Conservation (phyloP, 2,113 vertebrate genomes). For the Uria lomvia region DNA sequence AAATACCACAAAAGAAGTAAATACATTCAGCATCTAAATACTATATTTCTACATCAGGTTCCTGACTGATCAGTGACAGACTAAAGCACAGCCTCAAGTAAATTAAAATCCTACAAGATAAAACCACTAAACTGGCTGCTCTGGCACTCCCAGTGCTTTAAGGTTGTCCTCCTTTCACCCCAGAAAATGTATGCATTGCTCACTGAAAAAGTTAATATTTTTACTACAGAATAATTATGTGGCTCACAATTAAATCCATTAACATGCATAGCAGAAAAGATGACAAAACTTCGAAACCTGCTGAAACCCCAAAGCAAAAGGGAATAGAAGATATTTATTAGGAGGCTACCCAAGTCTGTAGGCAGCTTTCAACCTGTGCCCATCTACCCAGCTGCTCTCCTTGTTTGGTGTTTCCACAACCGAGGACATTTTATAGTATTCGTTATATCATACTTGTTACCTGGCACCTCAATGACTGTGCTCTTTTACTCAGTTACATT, state of each 20-base stretch:
- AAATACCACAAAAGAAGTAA: background rate
- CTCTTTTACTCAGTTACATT: background rate
- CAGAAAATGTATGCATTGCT: background rate
- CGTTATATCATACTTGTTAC: background rate
- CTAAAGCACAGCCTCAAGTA: background rate
- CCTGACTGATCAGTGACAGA: background rate
- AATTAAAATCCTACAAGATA: background rate
- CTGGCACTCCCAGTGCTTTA: background rate
- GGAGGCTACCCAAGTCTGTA: background rate
- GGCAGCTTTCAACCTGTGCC: background rate
- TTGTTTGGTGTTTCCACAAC: background rate
- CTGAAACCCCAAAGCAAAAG: background rate
- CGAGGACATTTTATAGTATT: rapidly evolving
- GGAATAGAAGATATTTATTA: background rate
- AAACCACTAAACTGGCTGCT: background rate
- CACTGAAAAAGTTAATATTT: background rate
- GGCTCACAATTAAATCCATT: background rate
- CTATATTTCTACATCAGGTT: background rate
- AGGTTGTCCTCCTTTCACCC: background rate
- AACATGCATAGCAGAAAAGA: background rate
- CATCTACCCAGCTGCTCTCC: background rate
- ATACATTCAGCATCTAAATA: background rate
- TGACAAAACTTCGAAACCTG: background rate
- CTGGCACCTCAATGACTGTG: rapidly evolving
- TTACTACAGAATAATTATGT: background rate